Percentiles rank a stretch among this genome's conserved stretches.
phyloP scores from a whole-genome alignment of 2,888 invertebrate species.

The Macrophya annulata region DNA sequence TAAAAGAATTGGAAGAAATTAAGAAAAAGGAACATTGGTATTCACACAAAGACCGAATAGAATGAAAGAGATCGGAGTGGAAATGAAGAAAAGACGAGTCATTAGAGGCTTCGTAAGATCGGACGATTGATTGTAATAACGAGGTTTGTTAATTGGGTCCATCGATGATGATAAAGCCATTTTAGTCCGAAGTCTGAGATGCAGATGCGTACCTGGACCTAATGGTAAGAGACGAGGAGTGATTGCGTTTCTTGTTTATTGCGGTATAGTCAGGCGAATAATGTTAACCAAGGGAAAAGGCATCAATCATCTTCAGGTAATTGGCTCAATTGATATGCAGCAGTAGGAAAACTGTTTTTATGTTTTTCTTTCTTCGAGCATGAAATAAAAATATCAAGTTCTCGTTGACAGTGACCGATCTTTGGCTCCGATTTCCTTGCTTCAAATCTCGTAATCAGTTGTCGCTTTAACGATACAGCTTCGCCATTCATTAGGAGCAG shows the following conservation, averaged over 20 bases:
- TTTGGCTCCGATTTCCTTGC: neutral
- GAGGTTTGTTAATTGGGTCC: conserved; percentile 72
- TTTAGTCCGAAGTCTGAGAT: conserved; percentile 57
- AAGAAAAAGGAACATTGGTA: conserved; percentile 12
- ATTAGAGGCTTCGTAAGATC: conserved; percentile 62
- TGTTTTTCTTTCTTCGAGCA: neutral
- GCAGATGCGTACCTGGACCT: conserved; percentile 33
- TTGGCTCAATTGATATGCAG: neutral
- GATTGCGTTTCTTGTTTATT: conserved; percentile 46
- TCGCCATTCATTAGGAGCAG: conserved; percentile 45
- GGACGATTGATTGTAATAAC: conserved; percentile 72
- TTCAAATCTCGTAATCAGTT: neutral
- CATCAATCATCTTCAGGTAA: conserved; percentile 39
- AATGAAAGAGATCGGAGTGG: conserved; percentile 57
- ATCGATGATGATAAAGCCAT: conserved; percentile 64
- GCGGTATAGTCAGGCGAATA: conserved; percentile 42
- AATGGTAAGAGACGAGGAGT: conserved; percentile 27
- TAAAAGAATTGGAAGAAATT: conserved; percentile 43
- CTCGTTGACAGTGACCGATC: conserved; percentile 43
- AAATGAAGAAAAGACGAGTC: conserved; percentile 64
- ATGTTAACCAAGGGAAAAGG: neutral
- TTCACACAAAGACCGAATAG: conserved; percentile 27
- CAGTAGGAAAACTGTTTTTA: neutral
- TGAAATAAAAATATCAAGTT: conserved; percentile 30
- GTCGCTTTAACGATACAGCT: conserved; percentile 3